These are phyloP conservation scores for Actinopyga echinites DNA, from an alignment of 53 echinoderm and acorn worm species.

Conservation along the genomic window DNA sequence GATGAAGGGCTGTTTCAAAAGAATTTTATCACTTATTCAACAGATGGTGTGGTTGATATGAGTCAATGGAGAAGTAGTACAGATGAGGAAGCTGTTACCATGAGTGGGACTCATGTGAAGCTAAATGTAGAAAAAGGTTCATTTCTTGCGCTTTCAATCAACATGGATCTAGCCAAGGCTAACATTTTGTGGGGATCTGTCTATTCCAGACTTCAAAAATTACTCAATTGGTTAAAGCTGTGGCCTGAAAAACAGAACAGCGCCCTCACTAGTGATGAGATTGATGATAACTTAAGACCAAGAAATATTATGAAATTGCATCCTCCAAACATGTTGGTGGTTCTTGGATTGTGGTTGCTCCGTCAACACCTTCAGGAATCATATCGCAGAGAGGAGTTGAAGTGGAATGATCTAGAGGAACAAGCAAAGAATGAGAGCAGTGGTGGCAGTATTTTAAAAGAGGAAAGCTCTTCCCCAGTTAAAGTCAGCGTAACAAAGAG, in stretches of 20 bases:
- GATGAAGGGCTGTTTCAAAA: slow-evolving; percentile 27
- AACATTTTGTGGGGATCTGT: slow-evolving; percentile 20
- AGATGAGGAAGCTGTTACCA: neutral
- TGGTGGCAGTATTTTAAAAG: neutral
- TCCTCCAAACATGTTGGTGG: slow-evolving; percentile 26
- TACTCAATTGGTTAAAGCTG: slow-evolving; percentile 28
- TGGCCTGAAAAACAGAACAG: slow-evolving; percentile 17
- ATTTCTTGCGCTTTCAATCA: slow-evolving; percentile 14
- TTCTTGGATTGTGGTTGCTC: slow-evolving; percentile 35
- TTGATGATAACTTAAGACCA: neutral
- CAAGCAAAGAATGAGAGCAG: neutral
- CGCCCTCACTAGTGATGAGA: neutral
- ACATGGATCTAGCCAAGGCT: neutral
- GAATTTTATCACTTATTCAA: neutral
- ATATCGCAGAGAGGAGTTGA: neutral
- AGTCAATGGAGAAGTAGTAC: neutral
- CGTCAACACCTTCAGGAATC: slow-evolving; percentile 13
- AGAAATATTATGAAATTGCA: slow-evolving; percentile 21
- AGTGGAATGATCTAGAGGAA: neutral
- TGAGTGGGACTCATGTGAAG: neutral
- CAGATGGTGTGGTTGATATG: slow-evolving; percentile 25
- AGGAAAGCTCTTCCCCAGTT: neutral
- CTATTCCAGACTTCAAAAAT: slow-evolving; percentile 33
- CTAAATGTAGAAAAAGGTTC: neutral
- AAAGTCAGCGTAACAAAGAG: neutral